Evolutionary conservation across 2,113 vertebrate genomes (phyloP), one percentile per base, ranked within the genome.

Genomic region (Strix uralensis): DNA sequence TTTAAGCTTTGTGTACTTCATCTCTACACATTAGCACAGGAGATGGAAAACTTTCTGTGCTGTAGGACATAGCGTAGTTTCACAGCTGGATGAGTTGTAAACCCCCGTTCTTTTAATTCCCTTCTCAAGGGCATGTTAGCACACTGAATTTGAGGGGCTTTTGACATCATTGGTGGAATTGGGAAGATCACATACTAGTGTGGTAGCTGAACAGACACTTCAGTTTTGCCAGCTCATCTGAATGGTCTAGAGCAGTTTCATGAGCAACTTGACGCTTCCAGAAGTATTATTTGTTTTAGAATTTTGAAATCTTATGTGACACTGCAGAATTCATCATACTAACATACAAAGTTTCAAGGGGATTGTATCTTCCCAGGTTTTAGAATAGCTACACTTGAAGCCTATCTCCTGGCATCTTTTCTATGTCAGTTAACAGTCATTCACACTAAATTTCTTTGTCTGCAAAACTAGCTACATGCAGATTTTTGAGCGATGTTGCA

Each of bases 251-350:
- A 26, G 4, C 42, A 49, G 18, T 21, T 81, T 46, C 38, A 8
- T 19, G 32, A 58, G 58, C 42, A 46, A 72, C 18, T 49, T 63
- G 20, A 52, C 0, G 2, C 47, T 77, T 88, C 14, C 47, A 78
- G 69, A 11, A 71, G 10, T 49, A 22, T 36, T 57, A 25, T 30
- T 65, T 52, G 7, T 32, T 86, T 72, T n/a, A 70, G 86, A 67
- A 13, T 81, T 83, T 54, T 86, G 40, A 46, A 40, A 21, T 71
- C 32, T 51, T 74, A 7, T 0, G 2, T 0, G 1, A 6, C 10
- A 13, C 47, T 75, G 52, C 62, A 69, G 12, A 75, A 51, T 30
- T 84, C n/a, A 38, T 73, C 26, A 7, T 40, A 26, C 52, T 55
- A 25, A 73, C 19, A 4, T 42, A 6, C 11, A 29, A 16, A 18